Base-by-base conservation (phyloP, 64 coral and sea anemone genomes). In the Acropora tenuis region DNA sequence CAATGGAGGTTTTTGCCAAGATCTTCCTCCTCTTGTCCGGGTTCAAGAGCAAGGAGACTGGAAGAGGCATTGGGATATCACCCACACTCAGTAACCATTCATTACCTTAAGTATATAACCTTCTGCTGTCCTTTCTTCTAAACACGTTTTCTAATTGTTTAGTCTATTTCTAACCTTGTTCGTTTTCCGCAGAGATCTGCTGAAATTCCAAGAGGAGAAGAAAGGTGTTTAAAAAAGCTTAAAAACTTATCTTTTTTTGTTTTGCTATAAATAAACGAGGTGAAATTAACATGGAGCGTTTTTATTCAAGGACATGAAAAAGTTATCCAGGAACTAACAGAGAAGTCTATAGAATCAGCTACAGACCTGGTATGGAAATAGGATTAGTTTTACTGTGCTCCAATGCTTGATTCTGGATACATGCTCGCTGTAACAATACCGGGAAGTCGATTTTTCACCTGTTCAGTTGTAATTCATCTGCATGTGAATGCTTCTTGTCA, bases 321-420 rank as follows among this genome's bases (percentile, higher is more conserved):
- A 85, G 1, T 41, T 71, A 48, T 72, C 16, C 48, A 49, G 17
- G 82, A 85, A 85, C n/a, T 85, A 40, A 85, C 61, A 48, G 63
- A 71, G 44, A 85, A 85, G 17, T 85, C 82, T 18, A 3, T 72
- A 41, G 45, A 85, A 65, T 85, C 63, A 18, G 43, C 42, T 48
- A 46, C 65, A 85, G 82, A 85, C 44, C 15, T 72, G 61, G 82
- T 85, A 85, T 49, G 75, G 46, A 48, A 1, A 16, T 6, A 30
- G 30, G 30, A 30, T 30, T 30, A 30, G 30, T 30, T 30, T 30
- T 30, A 30, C 30, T 30, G 30, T 30, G 30, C 30, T 30, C 30
- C 30, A 30, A 30, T 30, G 30, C 30, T 30, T 30, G 30, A 30
- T 30, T 30, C 30, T 30, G 30, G 30, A 30, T 30, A 30, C 30